A percentile compares a stretch with the other conserved stretches of the same genome.
These are phyloP conservation scores for Philopotamus ludificatus DNA, from an alignment of 1,140 invertebrate genomes.

Conservation along the genomic window DNA sequence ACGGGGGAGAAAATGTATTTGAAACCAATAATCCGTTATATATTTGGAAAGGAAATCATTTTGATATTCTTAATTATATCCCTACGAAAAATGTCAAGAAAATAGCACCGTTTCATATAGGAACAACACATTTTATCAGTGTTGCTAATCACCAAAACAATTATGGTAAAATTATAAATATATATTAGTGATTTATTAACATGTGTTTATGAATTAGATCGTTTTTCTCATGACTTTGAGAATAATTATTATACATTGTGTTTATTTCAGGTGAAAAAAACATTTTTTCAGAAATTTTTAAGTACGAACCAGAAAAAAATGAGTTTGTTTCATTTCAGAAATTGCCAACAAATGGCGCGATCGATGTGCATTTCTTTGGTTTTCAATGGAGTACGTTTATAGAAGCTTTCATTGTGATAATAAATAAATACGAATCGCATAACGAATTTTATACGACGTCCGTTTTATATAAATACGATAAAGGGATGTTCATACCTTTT, in stretches of 20 bases:
- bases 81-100: constrained; percentile 46
- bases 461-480: constrained; percentile 46
- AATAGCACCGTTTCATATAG: constrained; percentile 48
- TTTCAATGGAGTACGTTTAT: constrained; percentile 38
- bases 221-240: too few species aligned
- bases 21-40: constrained; percentile 46
- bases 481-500: constrained; percentile 48
- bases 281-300: constrained; percentile 54
- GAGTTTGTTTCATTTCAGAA: constrained; percentile 51
- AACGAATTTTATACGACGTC: constrained; percentile 37
- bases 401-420: constrained; percentile 46
- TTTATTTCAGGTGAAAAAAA: constrained; percentile 45
- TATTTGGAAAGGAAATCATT: constrained; percentile 54
- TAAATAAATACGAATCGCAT: constrained; percentile 36
- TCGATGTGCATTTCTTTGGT: constrained; percentile 45
- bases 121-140: constrained; percentile 47
- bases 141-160: constrained; percentile 51
- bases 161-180: constrained; percentile 45
- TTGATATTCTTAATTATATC: constrained; percentile 53
- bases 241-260: constrained; percentile 23
- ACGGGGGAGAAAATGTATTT: constrained; percentile 24
- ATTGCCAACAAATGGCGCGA: constrained; percentile 47
- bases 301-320: constrained; percentile 47
- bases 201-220: neutral
- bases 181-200: too few species aligned